Conservation (phyloP, 2,888 invertebrate genomes). For the Sinopyrophorus schimmeli region DNA sequence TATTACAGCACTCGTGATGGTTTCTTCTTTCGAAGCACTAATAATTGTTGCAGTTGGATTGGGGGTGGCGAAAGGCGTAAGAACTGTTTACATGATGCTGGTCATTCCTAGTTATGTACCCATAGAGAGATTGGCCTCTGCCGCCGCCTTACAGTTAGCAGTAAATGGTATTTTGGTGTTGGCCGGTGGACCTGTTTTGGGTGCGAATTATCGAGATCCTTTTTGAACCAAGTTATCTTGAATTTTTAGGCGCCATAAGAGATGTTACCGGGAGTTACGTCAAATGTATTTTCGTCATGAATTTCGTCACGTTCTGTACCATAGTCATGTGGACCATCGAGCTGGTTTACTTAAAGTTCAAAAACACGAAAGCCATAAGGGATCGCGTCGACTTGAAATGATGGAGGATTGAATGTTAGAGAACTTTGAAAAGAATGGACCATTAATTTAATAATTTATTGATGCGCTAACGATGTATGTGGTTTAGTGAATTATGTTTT, state of each 20-base stretch:
- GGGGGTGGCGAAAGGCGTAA: constrained; percentile 69
- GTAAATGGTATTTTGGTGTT: constrained; percentile 67
- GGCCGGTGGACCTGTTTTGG: constrained; percentile 65
- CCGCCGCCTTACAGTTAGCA: constrained; percentile 72
- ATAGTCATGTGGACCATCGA: constrained; percentile 64
- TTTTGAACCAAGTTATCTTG: no score
- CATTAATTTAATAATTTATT: no score
- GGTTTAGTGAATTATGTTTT: no score
- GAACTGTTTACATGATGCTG: constrained; percentile 70
- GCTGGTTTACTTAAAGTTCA: no score
- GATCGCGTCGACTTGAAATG: no score
- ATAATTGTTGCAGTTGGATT: constrained; percentile 61
- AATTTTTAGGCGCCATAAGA: constrained; percentile 64
- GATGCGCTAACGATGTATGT: no score
- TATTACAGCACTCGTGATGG: constrained; percentile 55
- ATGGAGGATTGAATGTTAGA: no score
- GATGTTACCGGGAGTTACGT: constrained; percentile 65
- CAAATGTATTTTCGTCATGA: constrained; percentile 63
- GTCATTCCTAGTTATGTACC: constrained; percentile 72
- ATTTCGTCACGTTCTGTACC: constrained; percentile 62
- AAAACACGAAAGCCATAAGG: no score
- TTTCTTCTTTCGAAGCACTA: constrained; percentile 48
- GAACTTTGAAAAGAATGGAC: no score
- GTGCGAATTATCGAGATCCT: no score
- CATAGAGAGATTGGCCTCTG: constrained; percentile 66